These are phyloP conservation scores for Zaprionus lineosus DNA, from an alignment of 2,888 invertebrate species.

Conservation along the genomic window DNA sequence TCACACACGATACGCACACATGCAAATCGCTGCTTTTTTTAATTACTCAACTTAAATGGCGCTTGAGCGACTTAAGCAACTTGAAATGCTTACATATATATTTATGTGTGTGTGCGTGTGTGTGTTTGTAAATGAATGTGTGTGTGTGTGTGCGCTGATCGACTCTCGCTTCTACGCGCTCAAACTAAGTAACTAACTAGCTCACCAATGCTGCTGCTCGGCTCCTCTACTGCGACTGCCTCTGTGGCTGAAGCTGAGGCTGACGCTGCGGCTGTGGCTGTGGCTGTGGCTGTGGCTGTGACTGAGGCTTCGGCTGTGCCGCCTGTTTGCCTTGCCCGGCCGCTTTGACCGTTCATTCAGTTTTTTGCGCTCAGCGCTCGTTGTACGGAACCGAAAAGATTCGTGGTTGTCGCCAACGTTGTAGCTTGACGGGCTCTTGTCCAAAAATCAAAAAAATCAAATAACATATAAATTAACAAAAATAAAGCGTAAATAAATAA, in stretches of 20 bases:
- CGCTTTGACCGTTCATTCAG: constrained; percentile 75
- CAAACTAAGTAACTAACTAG: constrained; percentile 74
- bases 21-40: constrained; percentile 71
- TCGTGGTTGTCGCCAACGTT: constrained; percentile 61
- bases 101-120: constrained; percentile 38
- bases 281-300: neutral
- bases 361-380: constrained; percentile 76
- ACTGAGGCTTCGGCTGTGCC: constrained; percentile 48
- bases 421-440: constrained; percentile 20
- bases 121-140: constrained; percentile 19
- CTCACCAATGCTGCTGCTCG: constrained; percentile 49
- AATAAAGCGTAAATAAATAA: constrained; percentile 4
- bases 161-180: constrained; percentile 72
- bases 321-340: constrained; percentile 74
- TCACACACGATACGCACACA: constrained; percentile 29
- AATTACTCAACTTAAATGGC: constrained; percentile 79
- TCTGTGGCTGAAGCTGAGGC: constrained; percentile 16
- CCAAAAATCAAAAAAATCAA: constrained; percentile 25
- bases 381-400: constrained; percentile 75
- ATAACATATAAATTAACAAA: constrained; percentile 10
- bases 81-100: too few relatives aligned
- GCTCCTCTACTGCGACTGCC: constrained; percentile 13
- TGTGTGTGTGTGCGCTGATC: constrained; percentile 51
- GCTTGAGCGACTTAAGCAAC: constrained; percentile 78
- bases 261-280: constrained; percentile 8